A percentile compares a stretch with the other conserved stretches of the same genome.
Evolutionary conservation across 2,888 invertebrate genomes (phyloP).

Genomic region (Taenaris catops): DNA sequence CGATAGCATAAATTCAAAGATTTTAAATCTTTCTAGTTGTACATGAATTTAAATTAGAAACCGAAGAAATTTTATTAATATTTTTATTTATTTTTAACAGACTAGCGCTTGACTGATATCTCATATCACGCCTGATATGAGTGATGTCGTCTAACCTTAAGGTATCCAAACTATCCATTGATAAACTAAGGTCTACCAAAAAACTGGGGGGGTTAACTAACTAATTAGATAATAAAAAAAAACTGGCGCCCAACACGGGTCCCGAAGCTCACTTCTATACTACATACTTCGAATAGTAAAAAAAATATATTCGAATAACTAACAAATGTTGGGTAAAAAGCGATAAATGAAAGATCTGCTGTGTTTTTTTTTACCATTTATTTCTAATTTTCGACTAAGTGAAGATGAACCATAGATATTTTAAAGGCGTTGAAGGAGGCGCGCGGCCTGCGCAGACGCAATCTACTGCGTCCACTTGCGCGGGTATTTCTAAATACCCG

Average conservation of each 20-base stretch:
- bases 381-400: slow-evolving; percentile 72
- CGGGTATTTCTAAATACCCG: slow-evolving; percentile 23
- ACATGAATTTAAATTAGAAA: no score
- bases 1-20: no score
- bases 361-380: slow-evolving; percentile 73
- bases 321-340: slow-evolving; percentile 60
- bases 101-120: no score
- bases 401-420: slow-evolving; percentile 69
- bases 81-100: no score
- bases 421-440: slow-evolving; percentile 60
- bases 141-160: no score
- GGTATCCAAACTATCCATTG: no score
- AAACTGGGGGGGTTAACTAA: slow-evolving; percentile 32
- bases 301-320: slow-evolving; percentile 39
- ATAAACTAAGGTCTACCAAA: slow-evolving; percentile 31
- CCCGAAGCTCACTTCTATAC: slow-evolving; percentile 51
- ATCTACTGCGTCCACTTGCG: slow-evolving; percentile 37
- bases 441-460: slow-evolving; percentile 58
- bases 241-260: slow-evolving; percentile 53
- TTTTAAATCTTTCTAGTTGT: no score
- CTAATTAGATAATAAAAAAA: slow-evolving; percentile 24
- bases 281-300: slow-evolving; percentile 44
- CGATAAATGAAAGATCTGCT: slow-evolving; percentile 76
- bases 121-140: no score
- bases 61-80: no score